Conservation (phyloP, 2,888 invertebrate genomes). For the Rhaphigaster nebulosa region DNA sequence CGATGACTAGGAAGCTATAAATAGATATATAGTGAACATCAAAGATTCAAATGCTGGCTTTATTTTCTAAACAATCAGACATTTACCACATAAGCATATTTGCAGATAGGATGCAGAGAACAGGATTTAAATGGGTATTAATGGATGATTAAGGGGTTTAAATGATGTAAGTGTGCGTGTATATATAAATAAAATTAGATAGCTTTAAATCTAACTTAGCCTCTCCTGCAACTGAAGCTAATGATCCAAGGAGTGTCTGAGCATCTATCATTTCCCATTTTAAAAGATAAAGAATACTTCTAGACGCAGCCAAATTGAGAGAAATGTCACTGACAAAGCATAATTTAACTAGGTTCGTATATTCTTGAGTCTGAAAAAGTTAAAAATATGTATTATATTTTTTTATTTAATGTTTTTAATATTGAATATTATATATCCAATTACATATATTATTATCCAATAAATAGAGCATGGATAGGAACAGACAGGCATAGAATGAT, state of each 20-base stretch:
- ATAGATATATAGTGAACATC: too few species aligned
- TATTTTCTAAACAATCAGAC: too few species aligned
- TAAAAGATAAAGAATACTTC: slow-evolving; percentile 43
- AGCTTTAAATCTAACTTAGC: background rate
- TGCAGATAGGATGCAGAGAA: too few species aligned
- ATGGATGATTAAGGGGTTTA: too few species aligned
- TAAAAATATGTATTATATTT: background rate
- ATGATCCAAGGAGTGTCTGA: slow-evolving; percentile 36
- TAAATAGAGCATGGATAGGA: too few species aligned
- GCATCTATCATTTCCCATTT: slow-evolving; percentile 34
- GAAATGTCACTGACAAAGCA: background rate
- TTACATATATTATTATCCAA: too few species aligned
- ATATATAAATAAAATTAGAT: background rate
- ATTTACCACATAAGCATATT: too few species aligned
- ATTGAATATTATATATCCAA: background rate
- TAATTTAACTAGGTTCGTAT: background rate
- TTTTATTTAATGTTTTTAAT: background rate
- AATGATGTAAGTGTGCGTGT: too few species aligned
- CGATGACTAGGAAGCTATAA: too few species aligned
- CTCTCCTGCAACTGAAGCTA: slow-evolving; percentile 25
- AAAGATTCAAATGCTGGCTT: too few species aligned
- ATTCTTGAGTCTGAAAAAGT: slow-evolving; percentile 28
- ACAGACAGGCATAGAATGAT: background rate
- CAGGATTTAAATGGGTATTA: too few species aligned
- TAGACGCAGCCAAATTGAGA: background rate